Base-by-base conservation (phyloP, 2,888 invertebrate species). In the Tipula confusa region DNA sequence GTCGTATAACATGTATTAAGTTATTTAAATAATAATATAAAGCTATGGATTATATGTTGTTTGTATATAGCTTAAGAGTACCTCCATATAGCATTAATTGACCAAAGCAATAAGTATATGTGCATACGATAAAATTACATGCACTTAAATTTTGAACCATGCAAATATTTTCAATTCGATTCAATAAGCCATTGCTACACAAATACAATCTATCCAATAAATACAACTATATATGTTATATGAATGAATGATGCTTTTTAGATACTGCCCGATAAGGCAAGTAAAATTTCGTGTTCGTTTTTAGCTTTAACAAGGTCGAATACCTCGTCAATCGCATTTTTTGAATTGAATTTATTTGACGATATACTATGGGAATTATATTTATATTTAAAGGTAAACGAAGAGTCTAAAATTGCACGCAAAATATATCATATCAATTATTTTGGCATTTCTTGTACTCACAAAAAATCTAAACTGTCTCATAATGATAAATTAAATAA, bases 401-500 rank as follows among this genome's bases (percentile, higher is more conserved):
- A 64, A 64, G 24, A 18, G 1, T 64, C 1, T 64, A 24, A 24
- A 64, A 11, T 64, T 24, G 64, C 64, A 64, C 64, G 64, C 64
- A 64, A 64, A 64, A 64, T 24, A 64, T 64, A 64, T 64, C 64
- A 64, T 64, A 64, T 64, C 64, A 64, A 64, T 64, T 64, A 64
- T 64, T 64, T 64, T 64, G 64, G 64, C 64, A 64, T 64, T 24
- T 64, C 24, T 11, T 64, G 64, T 24, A 24, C 64, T 64, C 43
- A 43, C 43, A 43, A 43, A 64, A 24, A 24, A 64, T 9, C 24
- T 24, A 64, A 64, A 64, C 64, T 64, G 64, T 64, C 64, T 64
- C 64, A 64, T 64, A 64, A 64, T 64, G 64, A 64, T 64, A 64
- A 64, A 64, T 64, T 64, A 64, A 64, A 64, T 64, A 64, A 64